Conservation (phyloP, 2,797 vertebrate species). For the Enoplosus armatus region DNA sequence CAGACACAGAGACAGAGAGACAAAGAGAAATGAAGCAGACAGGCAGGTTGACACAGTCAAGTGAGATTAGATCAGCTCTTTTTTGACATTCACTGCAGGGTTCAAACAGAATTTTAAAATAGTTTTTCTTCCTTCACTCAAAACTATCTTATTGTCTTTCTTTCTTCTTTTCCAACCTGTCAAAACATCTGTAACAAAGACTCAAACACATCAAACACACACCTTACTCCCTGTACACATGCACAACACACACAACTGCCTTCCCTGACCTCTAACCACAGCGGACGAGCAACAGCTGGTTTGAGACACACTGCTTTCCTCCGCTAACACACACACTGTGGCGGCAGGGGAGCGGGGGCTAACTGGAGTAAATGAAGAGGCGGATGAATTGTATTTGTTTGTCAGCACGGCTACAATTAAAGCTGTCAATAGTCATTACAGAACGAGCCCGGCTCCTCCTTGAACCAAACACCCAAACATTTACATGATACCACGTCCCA, state of each 20-base stretch:
- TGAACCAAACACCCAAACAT: slow-evolving; percentile 31
- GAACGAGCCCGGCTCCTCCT: slow-evolving; percentile 26
- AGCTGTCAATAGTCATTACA: slow-evolving; percentile 74
- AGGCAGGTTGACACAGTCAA: slow-evolving; percentile 40
- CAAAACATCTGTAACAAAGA: slow-evolving; percentile 30
- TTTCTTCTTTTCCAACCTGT: slow-evolving; percentile 34
- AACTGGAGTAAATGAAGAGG: slow-evolving; percentile 68
- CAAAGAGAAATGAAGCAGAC: slow-evolving; percentile 22
- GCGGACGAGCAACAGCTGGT: slow-evolving; percentile 61
- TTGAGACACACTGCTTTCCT: slow-evolving; percentile 32
- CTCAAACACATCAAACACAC: slow-evolving; percentile 30
- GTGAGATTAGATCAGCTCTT: slow-evolving; percentile 29
- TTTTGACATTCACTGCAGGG: slow-evolving; percentile 11
- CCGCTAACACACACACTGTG: background rate
- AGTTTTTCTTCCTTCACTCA: slow-evolving; percentile 4
- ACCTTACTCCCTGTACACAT: background rate
- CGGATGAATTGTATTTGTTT: slow-evolving; percentile 68
- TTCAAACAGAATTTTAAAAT: slow-evolving; percentile 51
- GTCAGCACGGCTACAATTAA: slow-evolving; percentile 72
- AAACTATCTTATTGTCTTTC: slow-evolving; percentile 34
- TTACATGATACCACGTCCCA: slow-evolving; percentile 10
- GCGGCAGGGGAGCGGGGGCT: slow-evolving; percentile 40
- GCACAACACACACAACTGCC: slow-evolving; percentile 32
- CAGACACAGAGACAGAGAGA: slow-evolving; percentile 4
- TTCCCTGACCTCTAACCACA: slow-evolving; percentile 53